Conservation (phyloP, 2,888 invertebrate species). For the Phalera bucephala region DNA sequence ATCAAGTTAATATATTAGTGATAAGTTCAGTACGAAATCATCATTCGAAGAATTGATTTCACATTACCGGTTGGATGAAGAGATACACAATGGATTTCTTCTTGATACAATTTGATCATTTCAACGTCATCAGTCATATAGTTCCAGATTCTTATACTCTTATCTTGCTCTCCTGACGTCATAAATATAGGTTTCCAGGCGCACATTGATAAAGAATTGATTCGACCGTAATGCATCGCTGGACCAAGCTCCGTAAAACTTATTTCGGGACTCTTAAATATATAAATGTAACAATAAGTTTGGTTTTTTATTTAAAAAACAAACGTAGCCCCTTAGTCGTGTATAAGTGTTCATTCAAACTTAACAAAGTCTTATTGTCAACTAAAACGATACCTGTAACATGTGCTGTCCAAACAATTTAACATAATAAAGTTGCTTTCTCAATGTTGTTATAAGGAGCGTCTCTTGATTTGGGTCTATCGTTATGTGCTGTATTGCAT, state of each 20-base stretch:
- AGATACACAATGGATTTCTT: constrained; percentile 90
- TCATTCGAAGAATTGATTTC: too few relatives aligned
- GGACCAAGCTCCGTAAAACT: constrained; percentile 87
- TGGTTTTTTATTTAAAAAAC: constrained; percentile 11
- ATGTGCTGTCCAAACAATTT: constrained; percentile 86
- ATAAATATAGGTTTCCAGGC: constrained; percentile 95
- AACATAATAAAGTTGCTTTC: constrained; percentile 87
- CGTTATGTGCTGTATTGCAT: constrained; percentile 80
- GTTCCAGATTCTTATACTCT: constrained; percentile 95
- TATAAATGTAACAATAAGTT: too few relatives aligned
- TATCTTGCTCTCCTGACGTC: constrained; percentile 90
- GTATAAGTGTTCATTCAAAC: constrained; percentile 1
- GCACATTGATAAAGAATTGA: constrained; percentile 92
- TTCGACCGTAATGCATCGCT: constrained; percentile 90
- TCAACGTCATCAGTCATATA: constrained; percentile 92
- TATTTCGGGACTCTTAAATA: constrained; percentile 79
- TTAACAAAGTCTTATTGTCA: too few relatives aligned
- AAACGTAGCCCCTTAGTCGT: not conserved
- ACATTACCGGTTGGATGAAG: constrained; percentile 86
- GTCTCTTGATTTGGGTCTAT: constrained; percentile 84
- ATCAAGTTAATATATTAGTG: constrained; percentile 15
- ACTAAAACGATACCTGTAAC: constrained; percentile 58
- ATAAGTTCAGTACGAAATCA: too few relatives aligned
- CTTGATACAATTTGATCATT: constrained; percentile 90
- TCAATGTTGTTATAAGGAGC: constrained; percentile 85